phyloP scores from a whole-genome alignment of 1,140 invertebrate genomes.

The Eupeodes corollae region DNA sequence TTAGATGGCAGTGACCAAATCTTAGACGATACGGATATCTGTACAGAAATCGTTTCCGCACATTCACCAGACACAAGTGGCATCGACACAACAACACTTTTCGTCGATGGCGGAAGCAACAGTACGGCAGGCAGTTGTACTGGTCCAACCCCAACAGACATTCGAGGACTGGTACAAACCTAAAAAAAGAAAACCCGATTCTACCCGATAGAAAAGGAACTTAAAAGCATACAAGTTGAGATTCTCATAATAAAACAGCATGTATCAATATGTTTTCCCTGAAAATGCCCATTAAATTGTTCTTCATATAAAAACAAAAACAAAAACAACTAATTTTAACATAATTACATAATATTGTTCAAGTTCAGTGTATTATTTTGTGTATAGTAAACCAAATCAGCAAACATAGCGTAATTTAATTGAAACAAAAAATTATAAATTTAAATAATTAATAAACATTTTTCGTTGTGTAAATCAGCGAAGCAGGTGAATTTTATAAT shows the following conservation, averaged over 20 bases:
- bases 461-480: no score
- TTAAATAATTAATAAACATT: no score
- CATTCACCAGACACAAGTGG: constrained; percentile 27
- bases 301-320: no score
- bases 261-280: no score
- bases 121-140: constrained; percentile 13
- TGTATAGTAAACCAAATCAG: no score
- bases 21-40: constrained; percentile 13
- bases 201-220: neutral
- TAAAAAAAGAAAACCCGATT: constrained; percentile 7
- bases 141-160: constrained; percentile 16
- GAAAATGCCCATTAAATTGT: no score
- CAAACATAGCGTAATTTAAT: no score
- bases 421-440: no score
- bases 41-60: constrained; percentile 17
- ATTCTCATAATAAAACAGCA: neutral
- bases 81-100: constrained; percentile 28
- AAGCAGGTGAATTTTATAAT: no score
- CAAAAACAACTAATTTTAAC: no score
- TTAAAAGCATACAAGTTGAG: neutral
- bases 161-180: constrained; percentile 31
- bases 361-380: no score
- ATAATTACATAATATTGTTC: no score
- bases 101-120: constrained; percentile 21
- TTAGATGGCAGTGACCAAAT: constrained; percentile 29